Conservation (phyloP, 2,888 invertebrate species). For the Myopa tessellatipennis region DNA sequence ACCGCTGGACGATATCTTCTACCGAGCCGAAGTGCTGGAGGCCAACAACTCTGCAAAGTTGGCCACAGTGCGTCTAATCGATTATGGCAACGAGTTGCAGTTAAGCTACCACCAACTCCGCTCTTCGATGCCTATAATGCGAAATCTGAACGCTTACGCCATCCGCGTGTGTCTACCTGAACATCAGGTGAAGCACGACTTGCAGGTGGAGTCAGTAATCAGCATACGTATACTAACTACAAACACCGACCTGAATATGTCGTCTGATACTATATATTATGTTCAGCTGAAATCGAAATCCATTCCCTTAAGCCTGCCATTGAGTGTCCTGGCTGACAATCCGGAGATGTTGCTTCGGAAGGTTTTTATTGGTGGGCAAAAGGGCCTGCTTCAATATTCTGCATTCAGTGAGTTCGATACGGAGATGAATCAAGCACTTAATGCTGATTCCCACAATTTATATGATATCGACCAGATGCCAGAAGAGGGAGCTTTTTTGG, state of each 20-base stretch:
- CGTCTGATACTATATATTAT: constrained; percentile 40
- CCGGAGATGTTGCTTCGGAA: constrained; percentile 44
- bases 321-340: constrained; percentile 40
- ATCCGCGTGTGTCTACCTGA: constrained; percentile 47
- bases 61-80: constrained; percentile 50
- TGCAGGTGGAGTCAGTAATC: constrained; percentile 49
- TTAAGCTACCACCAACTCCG: constrained; percentile 48
- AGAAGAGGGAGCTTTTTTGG: constrained; percentile 49
- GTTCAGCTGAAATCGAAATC: constrained; percentile 48
- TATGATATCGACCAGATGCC: constrained; percentile 29
- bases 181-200: constrained; percentile 24
- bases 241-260: constrained; percentile 15
- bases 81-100: constrained; percentile 53
- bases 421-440: constrained; percentile 39
- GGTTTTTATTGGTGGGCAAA: constrained; percentile 46
- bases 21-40: constrained; percentile 50
- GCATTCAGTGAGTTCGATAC: background rate
- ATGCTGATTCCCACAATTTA: constrained; percentile 38
- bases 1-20: constrained; percentile 50
- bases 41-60: constrained; percentile 29
- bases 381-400: constrained; percentile 45
- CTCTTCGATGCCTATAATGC: constrained; percentile 53
- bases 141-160: constrained; percentile 53
- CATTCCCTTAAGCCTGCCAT: constrained; percentile 43
- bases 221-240: constrained; percentile 45